A percentile compares a stretch with the other conserved stretches of the same genome.
Evolutionary conservation across 2,797 vertebrate species (phyloP).

Genomic region (Gymnothorax reevesii): DNA sequence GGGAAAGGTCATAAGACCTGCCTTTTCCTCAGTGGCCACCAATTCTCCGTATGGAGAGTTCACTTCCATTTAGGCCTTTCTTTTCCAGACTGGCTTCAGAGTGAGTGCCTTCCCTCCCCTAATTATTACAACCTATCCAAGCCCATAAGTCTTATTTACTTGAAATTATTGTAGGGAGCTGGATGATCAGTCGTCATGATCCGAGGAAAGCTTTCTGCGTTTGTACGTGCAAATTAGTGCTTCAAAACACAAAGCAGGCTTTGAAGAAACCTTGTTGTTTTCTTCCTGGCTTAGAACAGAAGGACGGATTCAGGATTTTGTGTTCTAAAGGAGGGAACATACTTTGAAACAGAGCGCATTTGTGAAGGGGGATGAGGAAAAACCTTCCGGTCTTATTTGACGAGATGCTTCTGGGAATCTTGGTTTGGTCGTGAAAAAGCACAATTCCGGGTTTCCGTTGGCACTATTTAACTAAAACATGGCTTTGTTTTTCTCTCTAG

Average conservation of each 20-base stretch:
- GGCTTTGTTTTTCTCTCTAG: neutral
- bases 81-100: neutral
- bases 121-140: neutral
- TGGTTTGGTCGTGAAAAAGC: neutral
- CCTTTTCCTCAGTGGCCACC: neutral
- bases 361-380: neutral
- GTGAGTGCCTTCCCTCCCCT: neutral
- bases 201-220: neutral
- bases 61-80: neutral
- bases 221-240: neutral
- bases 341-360: neutral
- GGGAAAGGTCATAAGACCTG: neutral
- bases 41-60: neutral
- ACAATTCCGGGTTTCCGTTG: neutral
- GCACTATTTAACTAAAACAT: neutral
- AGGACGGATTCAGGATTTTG: neutral
- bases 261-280: neutral
- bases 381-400: neutral
- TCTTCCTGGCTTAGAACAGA: neutral
- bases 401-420: neutral
- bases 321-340: neutral
- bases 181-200: neutral
- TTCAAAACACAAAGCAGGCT: neutral
- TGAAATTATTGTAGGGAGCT: neutral
- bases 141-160: too few species aligned